Evolutionary conservation across 1,140 invertebrate genomes (phyloP).

Genomic region (Grapholita molesta): DNA sequence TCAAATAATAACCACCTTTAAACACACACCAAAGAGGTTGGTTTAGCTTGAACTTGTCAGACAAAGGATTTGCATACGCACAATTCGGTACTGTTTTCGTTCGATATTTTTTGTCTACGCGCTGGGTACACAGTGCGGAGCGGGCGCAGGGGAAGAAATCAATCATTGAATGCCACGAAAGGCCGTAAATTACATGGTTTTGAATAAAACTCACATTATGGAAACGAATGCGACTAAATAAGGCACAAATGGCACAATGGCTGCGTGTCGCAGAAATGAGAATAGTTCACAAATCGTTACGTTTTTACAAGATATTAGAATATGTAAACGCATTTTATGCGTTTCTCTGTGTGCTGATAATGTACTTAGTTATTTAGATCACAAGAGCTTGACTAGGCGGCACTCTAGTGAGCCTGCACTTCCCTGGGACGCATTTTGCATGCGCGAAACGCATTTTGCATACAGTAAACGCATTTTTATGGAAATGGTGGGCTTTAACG

Average conservation of each 20-base stretch:
- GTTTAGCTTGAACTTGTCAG: neutral
- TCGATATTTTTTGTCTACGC: slow-evolving; percentile 20
- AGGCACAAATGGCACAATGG: neutral
- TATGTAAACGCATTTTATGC: neutral
- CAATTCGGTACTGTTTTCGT: slow-evolving; percentile 21
- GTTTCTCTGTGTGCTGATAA: neutral
- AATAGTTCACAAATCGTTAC: neutral
- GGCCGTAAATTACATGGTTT: slow-evolving; percentile 6
- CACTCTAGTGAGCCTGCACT: neutral
- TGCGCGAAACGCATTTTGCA: slow-evolving; percentile 4
- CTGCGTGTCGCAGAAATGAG: neutral
- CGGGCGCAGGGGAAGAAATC: neutral
- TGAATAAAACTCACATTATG: slow-evolving; percentile 12
- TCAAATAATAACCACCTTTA: neutral
- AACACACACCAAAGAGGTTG: neutral
- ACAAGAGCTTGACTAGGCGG: neutral
- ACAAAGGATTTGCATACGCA: slow-evolving; percentile 36
- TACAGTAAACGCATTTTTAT: neutral
- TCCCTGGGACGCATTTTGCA: neutral
- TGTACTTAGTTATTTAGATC: too few species aligned
- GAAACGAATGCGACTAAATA: neutral
- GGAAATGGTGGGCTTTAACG: neutral
- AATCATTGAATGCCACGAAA: slow-evolving; percentile 5
- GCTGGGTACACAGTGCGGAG: neutral
- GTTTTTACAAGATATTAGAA: neutral